Evolutionary conservation across 2,888 invertebrate genomes (phyloP).

Genomic region (Adelphocoris suturalis): DNA sequence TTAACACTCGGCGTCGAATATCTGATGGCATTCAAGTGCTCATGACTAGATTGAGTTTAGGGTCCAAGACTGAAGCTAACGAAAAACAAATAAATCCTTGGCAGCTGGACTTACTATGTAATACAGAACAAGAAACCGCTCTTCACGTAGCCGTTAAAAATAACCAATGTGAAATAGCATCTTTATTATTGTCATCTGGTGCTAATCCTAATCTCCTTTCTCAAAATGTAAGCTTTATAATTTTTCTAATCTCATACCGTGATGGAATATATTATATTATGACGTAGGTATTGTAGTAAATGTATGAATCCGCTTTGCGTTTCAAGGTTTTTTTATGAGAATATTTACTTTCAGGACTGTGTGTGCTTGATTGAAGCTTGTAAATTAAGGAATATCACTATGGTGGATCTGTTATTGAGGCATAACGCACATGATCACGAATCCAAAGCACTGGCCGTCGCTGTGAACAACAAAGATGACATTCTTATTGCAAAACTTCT

Average conservation of each 20-base stretch:
- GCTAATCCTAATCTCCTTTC: constrained; percentile 90
- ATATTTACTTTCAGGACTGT: constrained; percentile 71
- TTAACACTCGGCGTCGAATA: constrained; percentile 84
- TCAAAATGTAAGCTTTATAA: constrained; percentile 69
- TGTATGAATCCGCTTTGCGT: neutral
- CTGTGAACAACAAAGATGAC: constrained; percentile 87
- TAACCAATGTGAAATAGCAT: constrained; percentile 86
- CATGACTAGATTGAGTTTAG: constrained; percentile 88
- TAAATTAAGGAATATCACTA: constrained; percentile 83
- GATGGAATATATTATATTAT: too few relatives aligned
- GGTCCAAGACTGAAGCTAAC: constrained; percentile 75
- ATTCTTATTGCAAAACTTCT: constrained; percentile 88
- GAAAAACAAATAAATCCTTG: constrained; percentile 84
- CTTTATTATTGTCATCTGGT: constrained; percentile 86
- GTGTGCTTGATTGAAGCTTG: constrained; percentile 84
- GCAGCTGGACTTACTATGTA: constrained; percentile 86
- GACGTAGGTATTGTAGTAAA: too few relatives aligned
- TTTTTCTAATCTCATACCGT: too few relatives aligned
- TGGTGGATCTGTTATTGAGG: constrained; percentile 88
- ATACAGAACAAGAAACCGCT: constrained; percentile 89
- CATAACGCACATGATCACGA: constrained; percentile 93
- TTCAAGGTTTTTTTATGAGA: neutral
- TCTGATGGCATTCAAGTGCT: constrained; percentile 93
- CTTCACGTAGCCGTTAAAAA: constrained; percentile 90
- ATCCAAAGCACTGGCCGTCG: constrained; percentile 88